Conservation (phyloP, 2,888 invertebrate species). For the Timema cristinae region DNA sequence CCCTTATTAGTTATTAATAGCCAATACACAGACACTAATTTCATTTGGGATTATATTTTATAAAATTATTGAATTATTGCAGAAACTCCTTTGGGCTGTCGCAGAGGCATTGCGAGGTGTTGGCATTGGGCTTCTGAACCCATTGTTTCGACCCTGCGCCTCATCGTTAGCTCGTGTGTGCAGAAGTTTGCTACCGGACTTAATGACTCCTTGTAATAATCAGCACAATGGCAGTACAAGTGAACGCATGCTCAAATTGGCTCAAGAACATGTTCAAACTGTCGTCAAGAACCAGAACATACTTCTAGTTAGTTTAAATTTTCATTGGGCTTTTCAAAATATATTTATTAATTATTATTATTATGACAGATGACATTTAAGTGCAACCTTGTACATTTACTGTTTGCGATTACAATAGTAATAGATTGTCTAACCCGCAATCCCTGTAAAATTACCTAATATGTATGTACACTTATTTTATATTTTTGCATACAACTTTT, state of each 20-base stretch:
- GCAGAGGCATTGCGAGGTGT: constrained; percentile 68
- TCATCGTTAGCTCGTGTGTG: constrained; percentile 63
- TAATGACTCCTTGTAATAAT: constrained; percentile 33
- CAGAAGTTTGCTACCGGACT: constrained; percentile 58
- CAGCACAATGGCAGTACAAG: constrained; percentile 55
- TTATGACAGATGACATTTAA: too few relatives aligned
- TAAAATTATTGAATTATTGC: constrained; percentile 34
- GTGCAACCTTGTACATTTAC: too few relatives aligned
- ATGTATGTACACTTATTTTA: too few relatives aligned
- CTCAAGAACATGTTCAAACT: constrained; percentile 35
- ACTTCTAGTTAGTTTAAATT: too few relatives aligned
- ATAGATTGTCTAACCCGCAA: too few relatives aligned
- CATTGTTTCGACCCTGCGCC: constrained; percentile 68
- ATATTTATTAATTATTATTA: too few relatives aligned
- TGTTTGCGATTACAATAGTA: too few relatives aligned
- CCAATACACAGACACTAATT: neutral
- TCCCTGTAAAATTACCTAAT: too few relatives aligned
- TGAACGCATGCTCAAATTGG: constrained; percentile 66
- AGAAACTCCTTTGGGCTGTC: constrained; percentile 80
- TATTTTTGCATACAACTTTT: too few relatives aligned
- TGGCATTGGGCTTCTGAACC: constrained; percentile 65
- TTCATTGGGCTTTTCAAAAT: too few relatives aligned
- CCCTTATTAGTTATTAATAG: neutral
- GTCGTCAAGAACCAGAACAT: constrained; percentile 2
- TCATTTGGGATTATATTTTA: neutral